Percentiles rank a stretch among this genome's conserved stretches.
Conservation (phyloP, 1,140 invertebrate species). For the Lepidurus couesii region DNA sequence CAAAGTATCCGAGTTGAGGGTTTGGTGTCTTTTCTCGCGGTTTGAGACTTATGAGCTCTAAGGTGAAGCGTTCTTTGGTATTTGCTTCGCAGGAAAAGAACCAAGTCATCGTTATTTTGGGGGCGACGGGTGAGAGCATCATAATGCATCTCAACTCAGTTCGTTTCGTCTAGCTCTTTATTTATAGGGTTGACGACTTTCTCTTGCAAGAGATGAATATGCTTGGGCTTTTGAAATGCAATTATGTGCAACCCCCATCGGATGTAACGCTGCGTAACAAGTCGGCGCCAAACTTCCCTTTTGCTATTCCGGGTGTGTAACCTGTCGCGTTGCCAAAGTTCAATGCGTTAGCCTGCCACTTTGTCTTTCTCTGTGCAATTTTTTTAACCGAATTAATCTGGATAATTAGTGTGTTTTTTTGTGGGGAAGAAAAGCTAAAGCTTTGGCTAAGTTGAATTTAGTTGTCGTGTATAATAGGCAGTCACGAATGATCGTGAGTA, state of each 20-base stretch:
- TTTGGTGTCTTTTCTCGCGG: background rate
- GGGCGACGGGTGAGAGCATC: background rate
- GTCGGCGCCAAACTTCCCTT: background rate
- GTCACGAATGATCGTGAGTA: too few relatives aligned
- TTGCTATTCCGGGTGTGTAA: background rate
- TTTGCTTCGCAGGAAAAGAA: background rate
- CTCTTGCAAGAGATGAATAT: background rate
- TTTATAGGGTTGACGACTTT: conserved; percentile 15
- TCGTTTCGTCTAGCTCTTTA: background rate
- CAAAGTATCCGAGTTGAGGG: background rate
- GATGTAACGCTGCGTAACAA: background rate
- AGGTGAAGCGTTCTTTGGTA: background rate
- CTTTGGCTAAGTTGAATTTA: conserved; percentile 1
- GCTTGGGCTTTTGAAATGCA: background rate
- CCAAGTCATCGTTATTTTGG: background rate
- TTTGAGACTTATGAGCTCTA: background rate
- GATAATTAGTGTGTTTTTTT: conserved; percentile 22
- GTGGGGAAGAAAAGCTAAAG: background rate
- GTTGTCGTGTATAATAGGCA: background rate
- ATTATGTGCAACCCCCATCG: conserved; percentile 6
- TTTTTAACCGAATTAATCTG: background rate
- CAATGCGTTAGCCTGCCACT: too few relatives aligned
- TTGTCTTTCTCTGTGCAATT: background rate
- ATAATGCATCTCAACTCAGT: background rate
- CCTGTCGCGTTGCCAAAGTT: background rate